Conservation (phyloP, 1,140 invertebrate genomes). For the Sarcophaga bullata region DNA sequence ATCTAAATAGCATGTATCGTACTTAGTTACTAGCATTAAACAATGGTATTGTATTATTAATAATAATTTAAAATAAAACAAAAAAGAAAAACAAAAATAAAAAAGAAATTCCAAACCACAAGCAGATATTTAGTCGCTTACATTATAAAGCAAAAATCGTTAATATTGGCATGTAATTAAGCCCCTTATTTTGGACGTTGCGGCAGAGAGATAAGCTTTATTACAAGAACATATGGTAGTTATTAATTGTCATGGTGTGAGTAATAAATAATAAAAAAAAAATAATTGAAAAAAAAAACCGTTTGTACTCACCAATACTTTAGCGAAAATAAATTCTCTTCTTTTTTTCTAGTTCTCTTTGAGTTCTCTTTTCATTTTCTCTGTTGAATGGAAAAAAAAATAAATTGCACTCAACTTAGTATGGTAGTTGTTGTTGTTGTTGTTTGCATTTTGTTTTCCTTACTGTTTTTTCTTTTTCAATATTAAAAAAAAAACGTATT, state of each 20-base stretch:
- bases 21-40: no score
- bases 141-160: no score
- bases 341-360: background rate
- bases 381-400: background rate
- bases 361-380: background rate
- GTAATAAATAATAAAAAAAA: background rate
- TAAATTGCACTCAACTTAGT: no score
- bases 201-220: background rate
- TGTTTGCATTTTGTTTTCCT: background rate
- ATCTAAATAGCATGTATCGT: no score
- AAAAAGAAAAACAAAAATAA: no score
- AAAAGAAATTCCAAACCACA: no score
- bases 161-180: background rate
- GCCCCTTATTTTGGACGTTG: background rate
- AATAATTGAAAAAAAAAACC: background rate
- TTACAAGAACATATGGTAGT: slow-evolving; percentile 4
- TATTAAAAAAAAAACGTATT: no score
- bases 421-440: background rate
- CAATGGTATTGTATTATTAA: no score
- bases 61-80: no score
- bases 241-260: background rate
- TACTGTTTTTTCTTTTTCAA: background rate
- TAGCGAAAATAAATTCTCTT: background rate
- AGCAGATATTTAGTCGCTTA: no score
- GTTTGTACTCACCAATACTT: background rate